phyloP scores from a whole-genome alignment of 2,113 vertebrate species.

The Coreoperca whiteheadi region DNA sequence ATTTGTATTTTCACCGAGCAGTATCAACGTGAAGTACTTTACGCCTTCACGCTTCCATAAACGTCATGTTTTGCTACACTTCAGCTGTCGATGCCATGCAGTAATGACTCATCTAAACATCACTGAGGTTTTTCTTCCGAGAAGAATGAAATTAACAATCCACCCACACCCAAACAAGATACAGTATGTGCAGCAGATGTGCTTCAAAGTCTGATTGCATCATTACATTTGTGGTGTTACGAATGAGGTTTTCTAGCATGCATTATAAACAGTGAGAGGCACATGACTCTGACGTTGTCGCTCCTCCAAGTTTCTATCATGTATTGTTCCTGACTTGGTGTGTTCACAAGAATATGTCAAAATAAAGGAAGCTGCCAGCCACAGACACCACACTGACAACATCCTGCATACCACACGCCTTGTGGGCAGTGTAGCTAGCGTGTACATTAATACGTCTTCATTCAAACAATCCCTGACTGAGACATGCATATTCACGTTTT shows the following conservation, averaged over 20 bases:
- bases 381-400: not conserved
- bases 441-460: not conserved
- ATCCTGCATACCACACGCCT: constrained; percentile 14
- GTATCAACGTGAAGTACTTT: not conserved
- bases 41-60: not conserved
- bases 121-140: not conserved
- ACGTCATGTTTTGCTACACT: not conserved
- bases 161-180: constrained; percentile 13
- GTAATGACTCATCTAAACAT: not conserved
- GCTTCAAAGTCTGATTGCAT: too few species aligned
- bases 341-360: not conserved
- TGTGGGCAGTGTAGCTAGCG: not conserved
- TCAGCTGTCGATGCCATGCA: not conserved
- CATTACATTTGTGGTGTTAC: too few species aligned
- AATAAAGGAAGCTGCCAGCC: not conserved
- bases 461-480: not conserved
- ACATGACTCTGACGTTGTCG: not conserved
- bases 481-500: not conserved
- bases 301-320: constrained; percentile 4
- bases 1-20: not conserved
- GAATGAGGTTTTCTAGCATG: not conserved
- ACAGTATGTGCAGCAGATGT: too few species aligned
- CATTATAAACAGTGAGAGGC: not conserved
- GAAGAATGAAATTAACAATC: not conserved
- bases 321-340: constrained; percentile 4